A percentile compares a stretch with the other conserved stretches of the same genome.
phyloP scores from a whole-genome alignment of 1,140 invertebrate genomes.

The Leptinotarsa lineolata region DNA sequence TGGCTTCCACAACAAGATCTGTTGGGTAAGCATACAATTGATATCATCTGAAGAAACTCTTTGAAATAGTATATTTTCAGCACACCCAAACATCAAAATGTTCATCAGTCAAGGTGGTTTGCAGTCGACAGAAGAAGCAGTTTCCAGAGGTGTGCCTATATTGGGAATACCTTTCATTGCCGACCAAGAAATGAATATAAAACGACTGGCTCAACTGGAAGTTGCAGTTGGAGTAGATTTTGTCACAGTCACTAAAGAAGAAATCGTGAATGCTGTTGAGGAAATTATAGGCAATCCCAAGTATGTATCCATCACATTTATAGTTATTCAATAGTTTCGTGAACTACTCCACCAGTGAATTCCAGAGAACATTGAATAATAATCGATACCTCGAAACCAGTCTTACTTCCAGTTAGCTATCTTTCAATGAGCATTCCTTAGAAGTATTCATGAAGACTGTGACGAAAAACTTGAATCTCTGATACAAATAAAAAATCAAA shows the following conservation, averaged over 20 bases:
- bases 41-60: neutral
- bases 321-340: no score
- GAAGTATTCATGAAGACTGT: no score
- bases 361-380: no score
- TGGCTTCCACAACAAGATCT: conserved; percentile 77
- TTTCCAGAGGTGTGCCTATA: conserved; percentile 59
- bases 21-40: conserved; percentile 58
- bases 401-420: no score
- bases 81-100: conserved; percentile 53
- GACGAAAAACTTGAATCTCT: no score
- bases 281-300: conserved; percentile 39
- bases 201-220: conserved; percentile 37
- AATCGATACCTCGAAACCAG: no score
- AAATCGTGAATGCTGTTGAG: conserved; percentile 30
- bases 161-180: conserved; percentile 56
- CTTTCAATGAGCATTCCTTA: no score
- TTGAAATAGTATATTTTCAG: conserved; percentile 40
- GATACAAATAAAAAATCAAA: no score
- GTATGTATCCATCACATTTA: conserved; percentile 15
- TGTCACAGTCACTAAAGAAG: conserved; percentile 36
- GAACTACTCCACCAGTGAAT: no score
- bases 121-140: conserved; percentile 59
- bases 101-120: conserved; percentile 62
- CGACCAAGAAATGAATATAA: conserved; percentile 53
- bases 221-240: conserved; percentile 44